These are phyloP conservation scores for Nezara viridula DNA, from an alignment of 2,888 invertebrate genomes.

Conservation along the genomic window DNA sequence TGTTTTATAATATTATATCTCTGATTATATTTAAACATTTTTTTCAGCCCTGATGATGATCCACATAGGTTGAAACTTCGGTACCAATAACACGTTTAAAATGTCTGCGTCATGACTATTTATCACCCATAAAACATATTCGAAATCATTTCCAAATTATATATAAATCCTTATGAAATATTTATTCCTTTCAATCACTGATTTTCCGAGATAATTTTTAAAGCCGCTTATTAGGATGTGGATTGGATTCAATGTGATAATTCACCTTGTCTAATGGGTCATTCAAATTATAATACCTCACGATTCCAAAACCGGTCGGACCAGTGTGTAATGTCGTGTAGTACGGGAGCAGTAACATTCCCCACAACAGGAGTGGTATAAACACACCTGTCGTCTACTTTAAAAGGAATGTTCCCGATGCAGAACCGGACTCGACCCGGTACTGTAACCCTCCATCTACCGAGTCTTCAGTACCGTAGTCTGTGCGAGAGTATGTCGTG, in stretches of 20 bases:
- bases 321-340: neutral
- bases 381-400: neutral
- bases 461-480: too few species aligned
- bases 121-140: too few species aligned
- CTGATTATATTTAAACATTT: too few species aligned
- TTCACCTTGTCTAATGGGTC: neutral
- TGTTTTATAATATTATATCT: too few species aligned
- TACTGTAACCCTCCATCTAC: neutral
- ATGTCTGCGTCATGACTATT: too few species aligned
- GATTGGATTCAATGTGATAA: neutral
- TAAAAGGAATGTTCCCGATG: neutral
- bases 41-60: too few species aligned
- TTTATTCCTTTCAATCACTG: too few species aligned
- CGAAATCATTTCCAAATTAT: too few species aligned
- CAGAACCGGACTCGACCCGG: neutral
- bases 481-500: neutral
- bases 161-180: too few species aligned
- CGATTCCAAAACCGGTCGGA: neutral
- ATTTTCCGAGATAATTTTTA: too few species aligned
- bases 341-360: conserved; percentile 12
- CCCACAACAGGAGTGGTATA: neutral
- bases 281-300: neutral
- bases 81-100: too few species aligned
- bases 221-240: neutral
- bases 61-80: too few species aligned